Percentiles rank a stretch among this genome's conserved stretches.
These are phyloP conservation scores for Notospermus geniculatus DNA, from an alignment of 1,140 invertebrate genomes.

Conservation along the genomic window DNA sequence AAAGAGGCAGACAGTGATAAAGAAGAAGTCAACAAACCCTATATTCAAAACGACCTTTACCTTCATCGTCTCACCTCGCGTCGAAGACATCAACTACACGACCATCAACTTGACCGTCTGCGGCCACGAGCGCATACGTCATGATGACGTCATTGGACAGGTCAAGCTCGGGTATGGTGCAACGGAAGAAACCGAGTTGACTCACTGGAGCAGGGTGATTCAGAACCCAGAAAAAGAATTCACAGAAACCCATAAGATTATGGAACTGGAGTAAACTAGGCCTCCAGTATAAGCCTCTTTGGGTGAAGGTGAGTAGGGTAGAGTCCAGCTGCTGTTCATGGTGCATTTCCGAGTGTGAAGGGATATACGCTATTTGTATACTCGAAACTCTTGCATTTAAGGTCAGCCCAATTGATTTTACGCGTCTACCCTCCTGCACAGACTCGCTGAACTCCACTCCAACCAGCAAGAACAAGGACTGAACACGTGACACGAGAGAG, in stretches of 20 bases:
- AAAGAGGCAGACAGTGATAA: slow-evolving; percentile 24
- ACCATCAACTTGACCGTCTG: slow-evolving; percentile 36
- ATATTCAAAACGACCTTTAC: slow-evolving; percentile 43
- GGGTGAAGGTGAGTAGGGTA: no score
- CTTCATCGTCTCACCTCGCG: slow-evolving; percentile 32
- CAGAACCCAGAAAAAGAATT: slow-evolving; percentile 27
- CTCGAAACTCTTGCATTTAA: no score
- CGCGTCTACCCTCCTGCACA: no score
- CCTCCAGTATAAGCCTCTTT: no score
- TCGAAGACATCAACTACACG: slow-evolving; percentile 35
- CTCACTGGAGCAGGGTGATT: slow-evolving; percentile 32
- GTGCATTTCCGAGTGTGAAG: no score
- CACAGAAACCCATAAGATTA: slow-evolving; percentile 28
- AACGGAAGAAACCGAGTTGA: slow-evolving; percentile 32
- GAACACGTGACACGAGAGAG: no score
- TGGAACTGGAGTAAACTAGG: slow-evolving; percentile 16
- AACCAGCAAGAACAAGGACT: no score
- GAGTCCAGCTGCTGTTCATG: no score
- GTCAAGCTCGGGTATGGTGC: slow-evolving; percentile 34
- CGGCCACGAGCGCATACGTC: slow-evolving; percentile 43
- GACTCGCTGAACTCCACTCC: no score
- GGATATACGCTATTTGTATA: no score
- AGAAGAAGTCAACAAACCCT: slow-evolving; percentile 42
- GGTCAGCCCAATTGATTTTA: no score
- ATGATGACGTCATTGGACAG: slow-evolving; percentile 46